A percentile compares a stretch with the other conserved stretches of the same genome.
phyloP scores from a whole-genome alignment of 1,140 invertebrate genomes.

The Drosophila chauvacae region DNA sequence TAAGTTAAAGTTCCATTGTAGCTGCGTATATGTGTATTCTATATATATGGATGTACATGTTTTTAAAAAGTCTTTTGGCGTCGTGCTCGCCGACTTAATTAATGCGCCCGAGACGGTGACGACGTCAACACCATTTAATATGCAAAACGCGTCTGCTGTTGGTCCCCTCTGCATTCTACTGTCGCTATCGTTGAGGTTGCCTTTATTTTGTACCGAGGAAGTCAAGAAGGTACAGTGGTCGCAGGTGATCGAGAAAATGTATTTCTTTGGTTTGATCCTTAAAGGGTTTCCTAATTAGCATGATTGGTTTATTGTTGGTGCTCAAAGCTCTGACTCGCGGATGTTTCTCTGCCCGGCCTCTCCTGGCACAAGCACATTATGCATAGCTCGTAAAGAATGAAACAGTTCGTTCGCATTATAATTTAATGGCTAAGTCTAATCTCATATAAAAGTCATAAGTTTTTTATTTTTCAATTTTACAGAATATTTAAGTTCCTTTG shows the following conservation, averaged over 20 bases:
- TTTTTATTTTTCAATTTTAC: background rate
- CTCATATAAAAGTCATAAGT: background rate
- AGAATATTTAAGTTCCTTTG: background rate
- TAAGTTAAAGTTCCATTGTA: conserved; percentile 72
- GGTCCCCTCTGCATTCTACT: conserved; percentile 33
- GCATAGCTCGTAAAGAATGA: too few species aligned
- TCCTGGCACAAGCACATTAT: too few species aligned
- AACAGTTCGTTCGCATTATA: too few species aligned
- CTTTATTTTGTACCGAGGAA: conserved; percentile 1
- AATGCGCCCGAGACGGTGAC: conserved; percentile 55
- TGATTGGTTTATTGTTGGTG: too few species aligned
- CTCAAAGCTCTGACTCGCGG: too few species aligned
- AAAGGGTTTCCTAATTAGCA: background rate
- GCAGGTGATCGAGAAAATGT: background rate
- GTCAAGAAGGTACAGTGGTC: background rate
- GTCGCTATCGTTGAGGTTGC: conserved; percentile 33
- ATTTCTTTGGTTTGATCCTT: background rate
- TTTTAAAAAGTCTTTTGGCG: conserved; percentile 41
- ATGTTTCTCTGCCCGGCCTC: too few species aligned
- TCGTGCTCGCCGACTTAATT: conserved; percentile 61
- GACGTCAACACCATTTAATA: conserved; percentile 56
- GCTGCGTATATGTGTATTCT: conserved; percentile 31
- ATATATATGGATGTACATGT: conserved; percentile 13
- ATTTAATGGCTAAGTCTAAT: too few species aligned
- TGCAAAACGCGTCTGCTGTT: conserved; percentile 64